Evolutionary conservation across 2,797 vertebrate species (phyloP), one percentile per base, ranked within the genome.

Genomic region (Chelon labrosus): DNA sequence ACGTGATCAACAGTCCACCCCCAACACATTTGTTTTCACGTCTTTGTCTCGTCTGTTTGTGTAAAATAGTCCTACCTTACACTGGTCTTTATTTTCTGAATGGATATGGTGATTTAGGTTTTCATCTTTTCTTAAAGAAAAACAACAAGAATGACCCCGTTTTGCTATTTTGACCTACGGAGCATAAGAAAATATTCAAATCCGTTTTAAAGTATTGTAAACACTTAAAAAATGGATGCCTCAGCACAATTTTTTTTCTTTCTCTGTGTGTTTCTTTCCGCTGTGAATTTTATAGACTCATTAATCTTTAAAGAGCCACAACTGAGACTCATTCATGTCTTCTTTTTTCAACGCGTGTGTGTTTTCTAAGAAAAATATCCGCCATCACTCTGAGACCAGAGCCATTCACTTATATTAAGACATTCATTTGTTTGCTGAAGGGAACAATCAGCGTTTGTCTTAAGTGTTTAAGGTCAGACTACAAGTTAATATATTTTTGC

Each of bases 281-380:
- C 59, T 51, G 22, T 67, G 73, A 76, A 77, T 68, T 82, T 53
- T 61, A 56, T n/a, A 22, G 7, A 39, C 16, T 17, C 50, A 71
- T 90, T 60, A 78, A 80, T 79, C 17, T 85, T 85, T 85, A 47
- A 86, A 56, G 69, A 63, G 55, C 62, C 53, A 16, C 8, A 55
- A 51, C 57, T 50, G 58, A 58, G 6, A 74, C 65, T 81, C 80
- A 86, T 82, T 89, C 77, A 86, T 14, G 63, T 41, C 56, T 1
- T 41, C 6, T 65, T 71, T 73, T 63, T 14, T 65, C 10, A 70
- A 61, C 31, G 56, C 31, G 42, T 31, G 27, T 10, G 17, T 47
- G 14, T 51, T 50, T 22, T 46, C 31, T 19, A n/a, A 59, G 10
- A 47, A 19, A 59, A 19, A 65, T 9, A 56, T 31, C 35, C 42